A percentile compares a stretch with the other conserved stretches of the same genome.
Conservation (phyloP, 2,797 vertebrate genomes). For the Gambusia yucatana region DNA sequence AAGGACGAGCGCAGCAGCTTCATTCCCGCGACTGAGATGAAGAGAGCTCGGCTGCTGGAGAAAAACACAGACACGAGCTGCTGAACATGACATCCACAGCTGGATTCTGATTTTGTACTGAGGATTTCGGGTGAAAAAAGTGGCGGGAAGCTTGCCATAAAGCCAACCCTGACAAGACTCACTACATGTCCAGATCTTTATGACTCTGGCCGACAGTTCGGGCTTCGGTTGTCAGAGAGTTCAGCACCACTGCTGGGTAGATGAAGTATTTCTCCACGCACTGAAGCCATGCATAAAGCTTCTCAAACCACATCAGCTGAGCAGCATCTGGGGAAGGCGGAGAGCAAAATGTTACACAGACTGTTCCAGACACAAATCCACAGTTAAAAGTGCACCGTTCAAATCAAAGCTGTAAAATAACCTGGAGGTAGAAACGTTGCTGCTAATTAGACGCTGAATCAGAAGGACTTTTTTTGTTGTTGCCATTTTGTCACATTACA, state of each 20-base stretch:
- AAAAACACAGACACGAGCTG: neutral
- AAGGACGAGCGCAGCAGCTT: conserved; percentile 91
- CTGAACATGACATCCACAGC: neutral
- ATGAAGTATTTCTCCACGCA: conserved; percentile 91
- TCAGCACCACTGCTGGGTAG: conserved; percentile 91
- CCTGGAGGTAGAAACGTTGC: neutral
- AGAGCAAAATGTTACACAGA: conserved; percentile 10
- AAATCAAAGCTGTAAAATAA: conserved; percentile 6
- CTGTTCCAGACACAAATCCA: conserved; percentile 3
- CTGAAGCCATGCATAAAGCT: conserved; percentile 90
- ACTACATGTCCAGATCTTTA: conserved; percentile 90
- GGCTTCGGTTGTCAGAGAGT: conserved; percentile 89
- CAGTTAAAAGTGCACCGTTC: neutral
- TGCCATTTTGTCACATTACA: neutral
- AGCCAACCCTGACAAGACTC: conserved; percentile 50
- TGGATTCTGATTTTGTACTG: neutral
- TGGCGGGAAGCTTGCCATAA: neutral
- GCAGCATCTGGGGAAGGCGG: conserved; percentile 82
- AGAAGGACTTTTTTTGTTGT: neutral
- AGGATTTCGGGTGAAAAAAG: neutral
- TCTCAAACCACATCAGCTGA: conserved; percentile 95
- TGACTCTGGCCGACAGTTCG: conserved; percentile 83
- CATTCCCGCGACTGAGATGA: conserved; percentile 91
- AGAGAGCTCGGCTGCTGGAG: conserved; percentile 86
- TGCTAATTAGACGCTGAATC: neutral